These are phyloP conservation scores for Epizoanthus fatuus DNA, from an alignment of 92 coral and sea anemone species.

Conservation along the genomic window DNA sequence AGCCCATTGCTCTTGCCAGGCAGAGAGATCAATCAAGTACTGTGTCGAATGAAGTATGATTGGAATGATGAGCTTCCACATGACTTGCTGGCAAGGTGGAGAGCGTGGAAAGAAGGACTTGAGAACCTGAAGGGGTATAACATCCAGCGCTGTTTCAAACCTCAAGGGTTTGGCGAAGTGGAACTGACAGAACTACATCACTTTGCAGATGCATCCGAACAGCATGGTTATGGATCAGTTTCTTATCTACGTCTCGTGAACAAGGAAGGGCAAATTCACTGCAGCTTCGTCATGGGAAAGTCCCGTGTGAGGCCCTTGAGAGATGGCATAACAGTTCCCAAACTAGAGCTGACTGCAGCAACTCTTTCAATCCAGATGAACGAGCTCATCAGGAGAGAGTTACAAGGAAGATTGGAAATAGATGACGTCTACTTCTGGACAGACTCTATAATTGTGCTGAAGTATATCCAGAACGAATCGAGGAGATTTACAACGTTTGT, in stretches of 20 bases:
- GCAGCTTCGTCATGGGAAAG: slow-evolving; percentile 69
- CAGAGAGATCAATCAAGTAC: slow-evolving; percentile 78
- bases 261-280: slow-evolving; percentile 57
- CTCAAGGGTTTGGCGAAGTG: slow-evolving; percentile 48
- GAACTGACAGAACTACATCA: slow-evolving; percentile 42
- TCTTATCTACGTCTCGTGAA: slow-evolving; percentile 69
- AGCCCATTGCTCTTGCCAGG: slow-evolving; percentile 69
- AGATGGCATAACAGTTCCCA: slow-evolving; percentile 67
- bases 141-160: slow-evolving; percentile 66
- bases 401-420: slow-evolving; percentile 57
- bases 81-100: slow-evolving; percentile 53
- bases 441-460: slow-evolving; percentile 66
- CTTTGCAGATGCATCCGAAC: slow-evolving; percentile 64
- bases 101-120: slow-evolving; percentile 61
- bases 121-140: slow-evolving; percentile 19
- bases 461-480: slow-evolving; percentile 55
- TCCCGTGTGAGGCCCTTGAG: slow-evolving; percentile 70
- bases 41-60: slow-evolving; percentile 66
- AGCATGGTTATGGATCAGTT: slow-evolving; percentile 76
- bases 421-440: slow-evolving; percentile 73
- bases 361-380: slow-evolving; percentile 58
- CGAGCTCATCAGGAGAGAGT: slow-evolving; percentile 47
- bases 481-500: slow-evolving; percentile 65
- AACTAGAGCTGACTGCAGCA: slow-evolving; percentile 68
- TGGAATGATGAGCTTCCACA: slow-evolving; percentile 70